phyloP scores from a whole-genome alignment of 2,797 vertebrate species.

The Lycodopsis pacificus region DNA sequence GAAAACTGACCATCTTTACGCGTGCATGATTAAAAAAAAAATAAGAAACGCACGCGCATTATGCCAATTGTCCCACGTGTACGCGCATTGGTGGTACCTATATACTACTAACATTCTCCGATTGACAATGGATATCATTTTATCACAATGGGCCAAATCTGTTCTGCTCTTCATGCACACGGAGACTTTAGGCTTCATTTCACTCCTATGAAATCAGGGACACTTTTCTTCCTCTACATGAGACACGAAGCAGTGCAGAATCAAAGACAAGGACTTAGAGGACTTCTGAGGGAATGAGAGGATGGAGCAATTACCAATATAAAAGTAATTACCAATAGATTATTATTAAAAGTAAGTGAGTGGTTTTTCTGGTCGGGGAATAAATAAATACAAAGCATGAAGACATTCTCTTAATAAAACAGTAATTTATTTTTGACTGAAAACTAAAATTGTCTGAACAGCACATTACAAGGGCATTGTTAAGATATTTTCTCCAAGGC shows the following conservation, averaged over 20 bases:
- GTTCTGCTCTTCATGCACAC: too few species aligned
- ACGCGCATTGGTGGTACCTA: too few species aligned
- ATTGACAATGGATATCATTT: background rate
- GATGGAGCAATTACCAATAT: too few species aligned
- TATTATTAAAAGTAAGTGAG: background rate
- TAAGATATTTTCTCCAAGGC: slow-evolving; percentile 85
- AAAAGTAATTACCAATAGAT: background rate
- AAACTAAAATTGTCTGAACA: slow-evolving; percentile 84
- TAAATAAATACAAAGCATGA: slow-evolving; percentile 1
- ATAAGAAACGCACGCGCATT: too few species aligned
- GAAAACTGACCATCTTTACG: too few species aligned
- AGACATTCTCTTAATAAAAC: slow-evolving; percentile 79
- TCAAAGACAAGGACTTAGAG: background rate
- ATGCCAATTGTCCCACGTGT: too few species aligned
- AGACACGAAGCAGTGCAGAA: background rate
- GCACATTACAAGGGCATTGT: slow-evolving; percentile 85
- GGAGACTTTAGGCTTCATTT: too few species aligned
- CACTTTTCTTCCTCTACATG: background rate
- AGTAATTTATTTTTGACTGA: slow-evolving; percentile 85
- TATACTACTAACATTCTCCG: background rate
- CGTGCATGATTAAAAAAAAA: too few species aligned
- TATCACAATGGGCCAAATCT: background rate
- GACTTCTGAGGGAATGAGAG: background rate
- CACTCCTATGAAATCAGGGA: background rate
- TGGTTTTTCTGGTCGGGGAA: background rate